Conservation (phyloP, 2,113 vertebrate genomes). For the Poeciliopsis occidentalis region DNA sequence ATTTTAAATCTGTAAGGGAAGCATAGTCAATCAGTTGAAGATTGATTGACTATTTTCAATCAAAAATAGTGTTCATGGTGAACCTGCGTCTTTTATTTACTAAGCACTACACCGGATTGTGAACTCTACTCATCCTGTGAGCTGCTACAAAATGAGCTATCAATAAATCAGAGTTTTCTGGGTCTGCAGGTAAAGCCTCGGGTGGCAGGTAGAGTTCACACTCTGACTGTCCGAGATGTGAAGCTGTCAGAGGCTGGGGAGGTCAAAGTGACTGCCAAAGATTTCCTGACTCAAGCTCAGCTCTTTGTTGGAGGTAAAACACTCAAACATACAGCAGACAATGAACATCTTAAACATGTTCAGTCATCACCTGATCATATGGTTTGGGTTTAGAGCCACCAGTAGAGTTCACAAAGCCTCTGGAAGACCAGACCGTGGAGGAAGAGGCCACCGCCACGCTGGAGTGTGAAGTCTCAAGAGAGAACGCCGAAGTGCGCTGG, state of each 20-base stretch:
- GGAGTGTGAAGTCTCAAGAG: slow-evolving; percentile 95
- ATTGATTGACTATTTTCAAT: too few species aligned
- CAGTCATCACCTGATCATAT: not conserved
- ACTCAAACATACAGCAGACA: rapidly evolving
- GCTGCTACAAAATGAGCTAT: not conserved
- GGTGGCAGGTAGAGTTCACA: slow-evolving; percentile 87
- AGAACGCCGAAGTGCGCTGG: slow-evolving; percentile 93
- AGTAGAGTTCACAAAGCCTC: slow-evolving; percentile 93
- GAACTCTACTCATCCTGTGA: too few species aligned
- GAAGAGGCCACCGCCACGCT: slow-evolving; percentile 91
- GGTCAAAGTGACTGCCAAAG: slow-evolving; percentile 89
- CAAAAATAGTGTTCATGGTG: too few species aligned
- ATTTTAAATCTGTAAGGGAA: too few species aligned
- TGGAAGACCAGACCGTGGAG: slow-evolving; percentile 98
- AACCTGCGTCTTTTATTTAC: too few species aligned
- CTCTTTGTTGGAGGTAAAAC: slow-evolving; percentile 89
- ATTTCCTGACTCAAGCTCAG: slow-evolving; percentile 91
- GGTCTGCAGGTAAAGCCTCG: slow-evolving; percentile 87
- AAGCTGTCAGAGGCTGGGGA: slow-evolving; percentile 90
- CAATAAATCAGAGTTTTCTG: not conserved
- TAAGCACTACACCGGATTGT: too few species aligned
- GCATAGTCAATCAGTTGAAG: too few species aligned
- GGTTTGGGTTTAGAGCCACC: slow-evolving; percentile 85
- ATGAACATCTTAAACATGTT: not conserved
- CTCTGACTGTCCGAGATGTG: slow-evolving; percentile 89